Conservation (phyloP, 2,113 vertebrate species). For the Ondatra zibethicus region DNA sequence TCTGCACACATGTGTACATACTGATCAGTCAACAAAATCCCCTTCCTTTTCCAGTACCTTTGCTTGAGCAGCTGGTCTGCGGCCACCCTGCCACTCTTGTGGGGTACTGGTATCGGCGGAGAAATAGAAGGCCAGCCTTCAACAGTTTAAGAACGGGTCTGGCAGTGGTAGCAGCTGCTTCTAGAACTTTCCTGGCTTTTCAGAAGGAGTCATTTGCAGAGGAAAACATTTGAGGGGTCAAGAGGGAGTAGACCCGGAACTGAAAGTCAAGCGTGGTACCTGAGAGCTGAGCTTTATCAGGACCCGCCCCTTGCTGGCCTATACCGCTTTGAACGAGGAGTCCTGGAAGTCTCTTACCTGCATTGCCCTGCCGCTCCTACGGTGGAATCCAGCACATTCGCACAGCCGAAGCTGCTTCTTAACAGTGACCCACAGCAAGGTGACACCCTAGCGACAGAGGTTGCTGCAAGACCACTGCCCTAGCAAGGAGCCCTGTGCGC, state of each 20-base stretch:
- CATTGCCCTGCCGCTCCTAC: not conserved
- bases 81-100: not conserved
- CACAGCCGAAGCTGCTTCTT: not conserved
- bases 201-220: not conserved
- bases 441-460: rapidly evolving
- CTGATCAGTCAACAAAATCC: no score
- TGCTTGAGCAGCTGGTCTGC: not conserved
- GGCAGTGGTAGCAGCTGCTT: not conserved
- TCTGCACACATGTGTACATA: no score
- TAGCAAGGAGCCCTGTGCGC: not conserved
- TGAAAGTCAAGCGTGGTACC: rapidly evolving
- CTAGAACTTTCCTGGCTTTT: not conserved
- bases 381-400: not conserved
- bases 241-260: not conserved
- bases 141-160: not conserved
- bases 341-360: not conserved
- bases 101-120: not conserved
- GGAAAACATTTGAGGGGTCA: not conserved
- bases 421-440: not conserved
- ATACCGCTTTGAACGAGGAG: not conserved
- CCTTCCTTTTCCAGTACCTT: not conserved
- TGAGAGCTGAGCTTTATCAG: not conserved
- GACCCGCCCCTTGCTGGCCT: no score
- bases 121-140: not conserved
- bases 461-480: not conserved